These are phyloP conservation scores for Fulmarus glacialis DNA, from an alignment of 2,113 vertebrate species.

Conservation along the genomic window DNA sequence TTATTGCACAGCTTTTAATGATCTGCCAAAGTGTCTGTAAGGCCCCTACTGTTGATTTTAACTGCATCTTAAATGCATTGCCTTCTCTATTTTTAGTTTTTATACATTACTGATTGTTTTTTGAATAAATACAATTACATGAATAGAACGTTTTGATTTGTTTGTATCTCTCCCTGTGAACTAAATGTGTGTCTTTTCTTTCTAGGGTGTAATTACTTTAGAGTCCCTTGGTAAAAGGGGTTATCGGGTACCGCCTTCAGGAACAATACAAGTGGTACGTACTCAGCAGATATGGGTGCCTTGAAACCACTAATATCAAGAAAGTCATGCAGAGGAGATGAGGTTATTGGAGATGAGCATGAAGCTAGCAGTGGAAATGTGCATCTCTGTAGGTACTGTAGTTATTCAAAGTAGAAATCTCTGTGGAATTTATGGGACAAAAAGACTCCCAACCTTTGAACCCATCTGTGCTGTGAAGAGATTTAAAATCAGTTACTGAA, in stretches of 20 bases:
- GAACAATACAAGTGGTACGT: slow-evolving; percentile 99
- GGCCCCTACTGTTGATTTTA: not conserved
- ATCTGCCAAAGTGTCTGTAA: not conserved
- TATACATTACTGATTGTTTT: not conserved
- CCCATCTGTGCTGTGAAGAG: not conserved
- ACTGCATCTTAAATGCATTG: not conserved
- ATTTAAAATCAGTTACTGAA: not conserved
- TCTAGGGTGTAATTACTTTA: slow-evolving; percentile 95
- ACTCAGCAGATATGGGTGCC: slow-evolving; percentile 52
- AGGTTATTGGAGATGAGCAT: slow-evolving; percentile 41
- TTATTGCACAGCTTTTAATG: not conserved
- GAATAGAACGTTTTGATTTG: not conserved
- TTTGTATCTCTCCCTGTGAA: slow-evolving; percentile 4
- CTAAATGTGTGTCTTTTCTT: slow-evolving; percentile 24
- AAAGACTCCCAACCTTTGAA: not conserved
- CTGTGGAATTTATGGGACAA: not conserved
- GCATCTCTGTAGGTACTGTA: not conserved
- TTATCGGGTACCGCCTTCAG: slow-evolving; percentile 98
- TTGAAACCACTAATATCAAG: slow-evolving; percentile 29
- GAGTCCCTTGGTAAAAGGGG: slow-evolving; percentile 98
- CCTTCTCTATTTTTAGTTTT: not conserved
- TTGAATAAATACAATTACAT: not conserved
- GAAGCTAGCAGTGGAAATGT: slow-evolving; percentile 32
- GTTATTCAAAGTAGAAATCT: not conserved
- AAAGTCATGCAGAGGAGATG: slow-evolving; percentile 47